These are phyloP conservation scores for Agrotis ipsilon DNA, from an alignment of 2,888 invertebrate genomes.

Conservation along the genomic window DNA sequence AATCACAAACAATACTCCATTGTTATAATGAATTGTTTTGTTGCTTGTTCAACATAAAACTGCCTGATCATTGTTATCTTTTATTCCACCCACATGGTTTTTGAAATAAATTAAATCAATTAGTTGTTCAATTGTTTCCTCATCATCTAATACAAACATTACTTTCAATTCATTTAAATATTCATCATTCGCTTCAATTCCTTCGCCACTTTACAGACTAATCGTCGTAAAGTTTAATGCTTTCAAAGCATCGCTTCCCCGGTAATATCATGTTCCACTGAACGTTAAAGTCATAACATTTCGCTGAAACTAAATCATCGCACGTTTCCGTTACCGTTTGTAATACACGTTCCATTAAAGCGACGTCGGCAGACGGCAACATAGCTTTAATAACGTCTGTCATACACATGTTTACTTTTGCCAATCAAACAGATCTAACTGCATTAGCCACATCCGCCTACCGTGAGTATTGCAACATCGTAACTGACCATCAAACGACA, in stretches of 20 bases:
- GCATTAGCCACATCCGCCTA: conserved; percentile 81
- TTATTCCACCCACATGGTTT: conserved; percentile 85
- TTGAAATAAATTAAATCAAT: conserved; percentile 76
- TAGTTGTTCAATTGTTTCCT: conserved; percentile 60
- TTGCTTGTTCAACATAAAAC: conserved; percentile 80
- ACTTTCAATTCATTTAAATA: conserved; percentile 43
- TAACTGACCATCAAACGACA: conserved; percentile 81
- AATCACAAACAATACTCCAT: conserved; percentile 86
- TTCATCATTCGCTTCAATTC: conserved; percentile 36
- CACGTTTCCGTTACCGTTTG: conserved; percentile 83
- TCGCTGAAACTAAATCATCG: conserved; percentile 81
- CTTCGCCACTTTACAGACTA: conserved; percentile 35
- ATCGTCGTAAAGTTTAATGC: conserved; percentile 56
- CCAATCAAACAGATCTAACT: conserved; percentile 85
- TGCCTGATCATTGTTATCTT: conserved; percentile 82
- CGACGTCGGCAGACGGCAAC: conserved; percentile 77
- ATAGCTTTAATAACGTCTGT: conserved; percentile 80
- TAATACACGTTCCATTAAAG: conserved; percentile 82
- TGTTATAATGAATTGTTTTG: conserved; percentile 86
- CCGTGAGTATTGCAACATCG: conserved; percentile 71
- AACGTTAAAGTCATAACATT: conserved; percentile 75
- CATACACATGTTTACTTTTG: conserved; percentile 86
- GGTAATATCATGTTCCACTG: conserved; percentile 72
- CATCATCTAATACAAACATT: conserved; percentile 43
- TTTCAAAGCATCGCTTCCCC: conserved; percentile 54